Evolutionary conservation across 2,113 vertebrate species (phyloP).

Genomic region (Hirundichthys speculiger): DNA sequence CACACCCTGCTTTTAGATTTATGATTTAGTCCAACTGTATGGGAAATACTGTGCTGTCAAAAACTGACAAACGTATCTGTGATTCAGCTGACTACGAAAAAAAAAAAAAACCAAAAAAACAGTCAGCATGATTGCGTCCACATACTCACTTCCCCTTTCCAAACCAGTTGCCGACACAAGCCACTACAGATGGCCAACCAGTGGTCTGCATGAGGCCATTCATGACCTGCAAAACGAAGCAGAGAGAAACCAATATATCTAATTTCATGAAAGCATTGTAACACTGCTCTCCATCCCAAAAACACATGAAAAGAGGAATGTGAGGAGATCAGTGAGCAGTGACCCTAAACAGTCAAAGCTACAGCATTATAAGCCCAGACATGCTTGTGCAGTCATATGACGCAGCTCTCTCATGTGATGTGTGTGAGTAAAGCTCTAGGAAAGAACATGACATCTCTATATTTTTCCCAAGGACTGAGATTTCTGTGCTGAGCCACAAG

Average conservation of each 20-base stretch:
- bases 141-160: conserved; percentile 96
- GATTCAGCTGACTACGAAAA: conserved; percentile 4
- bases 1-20: no score
- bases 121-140: conserved; percentile 38
- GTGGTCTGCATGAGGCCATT: conserved; percentile 96
- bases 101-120: background rate
- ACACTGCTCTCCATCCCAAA: background rate
- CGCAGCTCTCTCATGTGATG: conserved; percentile 49
- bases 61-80: conserved; percentile 8
- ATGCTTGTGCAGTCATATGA: conserved; percentile 35
- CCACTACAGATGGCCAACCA: conserved; percentile 93
- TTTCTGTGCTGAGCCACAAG: background rate
- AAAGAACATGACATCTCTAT: conserved; percentile 30
- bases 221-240: conserved; percentile 79
- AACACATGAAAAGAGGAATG: fast-evolving
- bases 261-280: background rate
- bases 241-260: background rate
- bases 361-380: background rate
- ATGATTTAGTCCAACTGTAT: background rate
- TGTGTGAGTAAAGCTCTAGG: conserved; percentile 21
- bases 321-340: background rate
- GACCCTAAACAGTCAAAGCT: background rate
- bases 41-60: background rate
- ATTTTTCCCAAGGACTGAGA: background rate
- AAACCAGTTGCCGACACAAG: conserved; percentile 97